Base-by-base conservation (phyloP, 2,888 invertebrate species). In the Nomada flava region DNA sequence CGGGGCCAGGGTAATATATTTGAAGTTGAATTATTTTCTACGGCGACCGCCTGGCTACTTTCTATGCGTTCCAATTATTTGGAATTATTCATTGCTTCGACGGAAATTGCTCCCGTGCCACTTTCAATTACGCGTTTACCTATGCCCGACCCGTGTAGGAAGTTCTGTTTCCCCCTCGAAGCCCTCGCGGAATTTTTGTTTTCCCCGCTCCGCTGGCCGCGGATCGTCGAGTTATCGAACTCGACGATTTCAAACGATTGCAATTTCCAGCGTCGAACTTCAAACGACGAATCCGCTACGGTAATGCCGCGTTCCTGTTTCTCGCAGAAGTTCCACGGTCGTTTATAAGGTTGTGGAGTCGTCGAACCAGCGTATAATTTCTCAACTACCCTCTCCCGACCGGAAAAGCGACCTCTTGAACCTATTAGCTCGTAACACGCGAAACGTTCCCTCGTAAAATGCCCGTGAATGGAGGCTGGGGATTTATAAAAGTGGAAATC, bases 1-100 rank as follows among this genome's bases (percentile, higher is more conserved):
- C 20, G 57, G 11, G 42, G 36, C 44, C 62, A 3, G 13, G 47
- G 47, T 11, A 13, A 47, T 10, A 15, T 55, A 23, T 23, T 55
- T 20, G 10, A 52, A 11, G 23, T 20, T 1, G 10, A 55, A 55
- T 20, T 55, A 20, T 55, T 20, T 23, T 18, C n/a, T 20, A 20
- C n/a, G 20, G 4, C 4, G 5, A 55, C 18, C 2, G 55, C 55
- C 23, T 2, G n/a, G 7, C 13, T 62, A n/a, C 44, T 65, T 29
- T 76, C 67, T 65, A 52, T 44, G n/a, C 76, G 69, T 52, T 52
- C 59, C 53, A 42, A 36, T 71, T 75, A 76, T 76, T 76, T 76
- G 68, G 76, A 80, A 80, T 80, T 67, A 76, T 76, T 80, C 79
- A 68, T 72, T 65, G 52, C 29, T 55, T 42, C 53, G 71, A 23